phyloP scores from a whole-genome alignment of 2,113 vertebrate genomes.

The Rattus rattus region DNA sequence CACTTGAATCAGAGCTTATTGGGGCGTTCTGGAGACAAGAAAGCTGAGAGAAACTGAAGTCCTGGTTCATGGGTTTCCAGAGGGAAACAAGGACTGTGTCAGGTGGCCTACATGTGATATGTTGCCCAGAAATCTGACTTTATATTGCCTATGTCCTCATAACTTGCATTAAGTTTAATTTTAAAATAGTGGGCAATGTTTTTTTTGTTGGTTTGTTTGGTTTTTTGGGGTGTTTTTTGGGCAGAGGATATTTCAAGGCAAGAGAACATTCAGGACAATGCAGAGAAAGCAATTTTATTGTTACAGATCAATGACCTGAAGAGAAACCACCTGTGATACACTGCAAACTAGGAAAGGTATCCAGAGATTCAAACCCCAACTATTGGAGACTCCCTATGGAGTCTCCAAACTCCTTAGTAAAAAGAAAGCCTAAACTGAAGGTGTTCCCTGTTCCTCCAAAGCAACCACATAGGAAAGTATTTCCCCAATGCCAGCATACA shows the following conservation, averaged over 20 bases:
- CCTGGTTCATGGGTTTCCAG: background rate
- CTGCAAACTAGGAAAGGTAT: background rate
- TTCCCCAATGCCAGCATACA: background rate
- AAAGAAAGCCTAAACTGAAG: background rate
- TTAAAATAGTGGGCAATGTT: background rate
- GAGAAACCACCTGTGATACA: background rate
- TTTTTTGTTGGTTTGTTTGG: too few species aligned
- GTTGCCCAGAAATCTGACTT: background rate
- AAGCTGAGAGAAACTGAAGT: background rate
- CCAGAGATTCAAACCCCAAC: background rate
- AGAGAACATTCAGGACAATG: background rate
- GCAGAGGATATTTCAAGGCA: background rate
- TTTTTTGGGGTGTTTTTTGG: too few species aligned
- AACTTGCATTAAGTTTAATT: background rate
- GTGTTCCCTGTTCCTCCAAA: background rate
- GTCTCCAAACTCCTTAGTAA: background rate
- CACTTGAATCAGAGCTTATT: background rate
- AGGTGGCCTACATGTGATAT: background rate
- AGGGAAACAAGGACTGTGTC: background rate
- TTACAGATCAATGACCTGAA: background rate
- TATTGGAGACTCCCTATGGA: background rate
- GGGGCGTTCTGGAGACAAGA: background rate
- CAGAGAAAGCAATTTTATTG: background rate
- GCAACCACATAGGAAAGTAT: background rate
- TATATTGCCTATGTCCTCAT: background rate